phyloP scores from a whole-genome alignment of 2,888 invertebrate genomes.

The Salpingus planirostris region DNA sequence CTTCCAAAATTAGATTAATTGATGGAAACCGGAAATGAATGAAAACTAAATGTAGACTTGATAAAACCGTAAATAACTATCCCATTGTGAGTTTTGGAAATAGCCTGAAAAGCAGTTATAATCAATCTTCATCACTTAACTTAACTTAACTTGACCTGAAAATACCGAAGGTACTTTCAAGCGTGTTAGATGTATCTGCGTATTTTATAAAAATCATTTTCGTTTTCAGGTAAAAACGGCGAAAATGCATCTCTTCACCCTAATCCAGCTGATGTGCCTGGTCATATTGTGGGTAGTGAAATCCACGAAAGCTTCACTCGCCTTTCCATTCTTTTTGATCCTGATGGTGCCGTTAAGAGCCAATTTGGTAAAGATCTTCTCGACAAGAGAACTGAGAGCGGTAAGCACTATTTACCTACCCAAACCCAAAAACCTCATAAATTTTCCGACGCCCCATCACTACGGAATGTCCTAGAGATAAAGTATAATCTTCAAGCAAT shows the following conservation, averaged over 20 bases:
- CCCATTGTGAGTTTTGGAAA: slow-evolving; percentile 7
- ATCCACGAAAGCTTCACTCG: slow-evolving; percentile 78
- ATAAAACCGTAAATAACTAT: too few relatives aligned
- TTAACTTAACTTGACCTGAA: too few relatives aligned
- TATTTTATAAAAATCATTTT: not conserved
- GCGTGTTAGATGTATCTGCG: not conserved
- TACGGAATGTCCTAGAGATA: too few relatives aligned
- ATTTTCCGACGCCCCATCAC: too few relatives aligned
- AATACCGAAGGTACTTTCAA: too few relatives aligned
- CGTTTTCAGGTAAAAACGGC: slow-evolving; percentile 65
- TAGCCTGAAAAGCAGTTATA: too few relatives aligned
- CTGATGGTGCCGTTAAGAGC: slow-evolving; percentile 83
- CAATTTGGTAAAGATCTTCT: slow-evolving; percentile 64
- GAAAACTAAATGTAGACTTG: too few relatives aligned
- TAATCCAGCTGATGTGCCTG: slow-evolving; percentile 74
- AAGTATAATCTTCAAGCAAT: not conserved
- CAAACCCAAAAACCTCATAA: too few relatives aligned
- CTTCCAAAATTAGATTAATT: too few relatives aligned
- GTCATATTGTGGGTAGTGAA: slow-evolving; percentile 79
- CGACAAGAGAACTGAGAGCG: slow-evolving; percentile 72
- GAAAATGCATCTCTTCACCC: slow-evolving; percentile 88
- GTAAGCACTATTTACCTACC: too few relatives aligned
- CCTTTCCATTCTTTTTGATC: slow-evolving; percentile 89
- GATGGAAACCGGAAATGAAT: too few relatives aligned
- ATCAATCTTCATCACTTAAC: too few relatives aligned